Evolutionary conservation across 1,140 invertebrate species (phyloP), one percentile per base, ranked within the genome.

Genomic region (Apis florea): DNA sequence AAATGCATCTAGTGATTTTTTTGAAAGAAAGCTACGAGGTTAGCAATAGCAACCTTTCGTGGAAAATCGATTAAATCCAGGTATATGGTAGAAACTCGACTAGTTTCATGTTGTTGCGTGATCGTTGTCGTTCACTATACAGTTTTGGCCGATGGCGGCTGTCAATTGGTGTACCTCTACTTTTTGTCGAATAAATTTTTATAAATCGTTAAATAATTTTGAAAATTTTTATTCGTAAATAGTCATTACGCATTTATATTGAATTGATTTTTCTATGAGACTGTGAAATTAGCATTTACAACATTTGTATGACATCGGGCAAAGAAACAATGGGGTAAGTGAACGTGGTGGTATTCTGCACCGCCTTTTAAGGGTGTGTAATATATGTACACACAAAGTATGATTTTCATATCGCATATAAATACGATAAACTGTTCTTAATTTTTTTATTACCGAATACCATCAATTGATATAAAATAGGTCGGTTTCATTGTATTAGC

Each of bases 301-400:
- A 63, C 73, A 86, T 78, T 92, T 92, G 89, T 91, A 93, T 92
- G 92, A 92, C 92, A 92, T 90, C 92, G 88, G 92, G 92, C 89
- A 93, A 92, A 83, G 92, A 93, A 87, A 93, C 91, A 87, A 93
- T 93, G 92, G 92, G 92, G 92, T 93, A 91, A 92, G 91, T 90
- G 64, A 71, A 86, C 84, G 80, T 76, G 58, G 85, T 76, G 70
- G 78, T 76, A 84, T 58, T 79, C 79, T 79, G 87, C 82, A 76
- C 86, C 85, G 83, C 87, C 90, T 91, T 90, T 91, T 90, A 91
- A 91, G 91, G 90, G 87, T 89, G 91, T 88, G 84, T 82, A 81
- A 87, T 66, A 72, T 83, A 70, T 59, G 64, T 82, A 75, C 79
- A 88, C 66, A 69, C 69, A 54, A 72, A 67, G 83, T 49, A 72